phyloP scores from a whole-genome alignment of 2,113 vertebrate genomes.

The Perognathus longimembris region DNA sequence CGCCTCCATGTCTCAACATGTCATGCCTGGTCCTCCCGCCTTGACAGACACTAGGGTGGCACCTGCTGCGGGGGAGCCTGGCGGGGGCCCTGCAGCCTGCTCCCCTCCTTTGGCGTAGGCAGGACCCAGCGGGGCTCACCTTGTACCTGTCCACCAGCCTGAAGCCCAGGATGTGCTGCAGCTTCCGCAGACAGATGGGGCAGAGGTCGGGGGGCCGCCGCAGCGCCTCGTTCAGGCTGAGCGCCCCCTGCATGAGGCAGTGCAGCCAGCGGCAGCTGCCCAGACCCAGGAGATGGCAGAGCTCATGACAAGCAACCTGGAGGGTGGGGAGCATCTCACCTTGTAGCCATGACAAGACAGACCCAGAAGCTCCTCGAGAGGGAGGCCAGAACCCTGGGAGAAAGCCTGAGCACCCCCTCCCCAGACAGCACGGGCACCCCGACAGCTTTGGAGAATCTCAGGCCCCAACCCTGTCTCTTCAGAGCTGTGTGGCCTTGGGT shows the following conservation, averaged over 20 bases:
- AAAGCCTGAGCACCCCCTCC: too few species aligned
- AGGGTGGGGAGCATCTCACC: background rate
- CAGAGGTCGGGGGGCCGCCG: conserved; percentile 86
- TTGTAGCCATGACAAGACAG: background rate
- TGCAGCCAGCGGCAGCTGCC: conserved; percentile 88
- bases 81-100: background rate
- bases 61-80: background rate
- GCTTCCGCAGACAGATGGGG: conserved; percentile 87
- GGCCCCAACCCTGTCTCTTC: background rate
- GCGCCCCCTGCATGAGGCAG: conserved; percentile 87
- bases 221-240: conserved; percentile 85
- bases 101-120: background rate
- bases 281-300: conserved; percentile 88
- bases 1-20: too few species aligned
- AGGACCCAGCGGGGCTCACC: conserved; percentile 73
- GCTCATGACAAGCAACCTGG: conserved; percentile 85
- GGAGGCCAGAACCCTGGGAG: background rate
- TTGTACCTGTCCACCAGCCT: conserved; percentile 86
- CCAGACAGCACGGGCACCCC: too few species aligned
- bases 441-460: background rate
- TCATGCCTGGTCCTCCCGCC: background rate
- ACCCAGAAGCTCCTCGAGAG: background rate
- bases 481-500: background rate
- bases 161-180: conserved; percentile 87
- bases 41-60: background rate